phyloP scores from a whole-genome alignment of 2,113 vertebrate species.

The Mus spicilegus region DNA sequence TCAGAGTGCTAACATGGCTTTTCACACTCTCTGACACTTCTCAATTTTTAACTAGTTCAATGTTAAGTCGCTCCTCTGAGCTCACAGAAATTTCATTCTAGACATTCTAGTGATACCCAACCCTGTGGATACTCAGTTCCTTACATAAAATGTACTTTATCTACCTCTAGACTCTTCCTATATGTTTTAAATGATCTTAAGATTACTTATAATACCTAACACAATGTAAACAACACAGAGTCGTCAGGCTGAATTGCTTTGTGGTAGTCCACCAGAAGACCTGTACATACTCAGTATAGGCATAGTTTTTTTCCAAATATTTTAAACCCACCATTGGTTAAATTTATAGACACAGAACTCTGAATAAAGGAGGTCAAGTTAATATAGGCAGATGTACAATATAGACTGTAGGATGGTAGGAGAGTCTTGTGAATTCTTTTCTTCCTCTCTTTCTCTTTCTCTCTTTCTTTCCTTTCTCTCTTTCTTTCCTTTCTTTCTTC shows the following conservation, averaged over 20 bases:
- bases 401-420: not conserved
- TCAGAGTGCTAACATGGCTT: not conserved
- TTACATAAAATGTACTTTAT: not conserved
- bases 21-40: not conserved
- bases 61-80: not conserved
- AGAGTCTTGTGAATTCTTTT: not conserved
- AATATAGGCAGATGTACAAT: not conserved
- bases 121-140: not conserved
- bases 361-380: too few species aligned
- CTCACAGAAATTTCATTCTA: not conserved
- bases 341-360: not conserved
- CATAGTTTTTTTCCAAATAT: not conserved
- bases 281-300: not conserved
- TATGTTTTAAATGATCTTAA: not conserved
- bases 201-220: not conserved
- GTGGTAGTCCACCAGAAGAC: not conserved
- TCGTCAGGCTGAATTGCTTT: not conserved
- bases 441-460: not conserved
- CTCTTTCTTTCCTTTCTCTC: fast-evolving
- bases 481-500: too few species aligned
- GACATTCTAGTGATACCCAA: not conserved
- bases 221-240: not conserved
- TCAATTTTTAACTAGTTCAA: not conserved
- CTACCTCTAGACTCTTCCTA: not conserved
- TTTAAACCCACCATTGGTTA: not conserved